Evolutionary conservation across 2,888 invertebrate genomes (phyloP).

Genomic region (Oscheius sp.): DNA sequence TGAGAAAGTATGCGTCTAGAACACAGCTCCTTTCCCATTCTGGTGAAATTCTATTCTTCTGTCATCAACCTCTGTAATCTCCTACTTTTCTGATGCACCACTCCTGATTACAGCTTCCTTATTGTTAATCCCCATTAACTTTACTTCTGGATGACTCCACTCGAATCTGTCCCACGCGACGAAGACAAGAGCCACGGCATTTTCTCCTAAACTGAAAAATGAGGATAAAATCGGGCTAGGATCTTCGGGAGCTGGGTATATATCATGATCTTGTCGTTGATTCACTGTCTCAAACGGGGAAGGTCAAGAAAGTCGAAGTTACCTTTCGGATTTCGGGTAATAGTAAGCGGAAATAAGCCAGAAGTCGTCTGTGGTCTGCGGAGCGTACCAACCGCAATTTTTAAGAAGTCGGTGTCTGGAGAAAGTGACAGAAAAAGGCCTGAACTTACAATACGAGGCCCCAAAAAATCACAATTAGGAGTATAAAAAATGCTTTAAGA

Average conservation of each 20-base stretch:
- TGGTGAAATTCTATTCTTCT: background rate
- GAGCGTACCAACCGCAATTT: too few species aligned
- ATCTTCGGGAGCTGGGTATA: too few species aligned
- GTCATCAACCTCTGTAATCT: background rate
- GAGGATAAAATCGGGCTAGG: too few species aligned
- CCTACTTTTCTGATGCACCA: background rate
- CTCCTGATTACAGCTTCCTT: background rate
- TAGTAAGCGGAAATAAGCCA: conserved; percentile 1
- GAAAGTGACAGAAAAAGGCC: too few species aligned
- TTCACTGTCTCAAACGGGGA: background rate
- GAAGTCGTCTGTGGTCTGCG: too few species aligned
- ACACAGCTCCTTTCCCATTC: too few species aligned
- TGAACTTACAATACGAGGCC: too few species aligned
- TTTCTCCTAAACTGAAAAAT: conserved; percentile 7
- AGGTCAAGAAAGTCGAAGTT: background rate
- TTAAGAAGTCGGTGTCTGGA: too few species aligned
- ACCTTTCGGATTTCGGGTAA: background rate
- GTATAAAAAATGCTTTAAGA: too few species aligned
- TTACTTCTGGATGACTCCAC: background rate
- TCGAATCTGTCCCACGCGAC: background rate
- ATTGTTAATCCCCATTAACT: background rate
- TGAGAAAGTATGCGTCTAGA: too few species aligned
- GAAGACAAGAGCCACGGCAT: conserved; percentile 1
- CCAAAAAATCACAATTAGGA: too few species aligned
- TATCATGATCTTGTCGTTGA: too few species aligned